phyloP scores from a whole-genome alignment of 2,797 vertebrate genomes.

The Hoplostethus atlanticus region DNA sequence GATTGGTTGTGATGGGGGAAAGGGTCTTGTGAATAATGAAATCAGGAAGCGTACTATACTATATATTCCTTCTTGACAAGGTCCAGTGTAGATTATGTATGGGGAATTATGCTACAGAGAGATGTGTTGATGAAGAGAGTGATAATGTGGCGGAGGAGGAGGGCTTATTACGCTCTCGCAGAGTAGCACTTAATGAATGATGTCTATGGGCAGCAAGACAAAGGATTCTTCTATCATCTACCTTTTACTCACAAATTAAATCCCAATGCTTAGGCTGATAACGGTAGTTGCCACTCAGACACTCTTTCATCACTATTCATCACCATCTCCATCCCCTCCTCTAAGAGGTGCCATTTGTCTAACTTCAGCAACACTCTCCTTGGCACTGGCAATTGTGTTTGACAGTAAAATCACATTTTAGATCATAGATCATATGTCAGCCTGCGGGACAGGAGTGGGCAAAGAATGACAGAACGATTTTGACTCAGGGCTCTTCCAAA shows the following conservation, averaged over 20 bases:
- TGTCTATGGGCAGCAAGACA: conserved; percentile 34
- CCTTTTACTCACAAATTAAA: conserved; percentile 57
- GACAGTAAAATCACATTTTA: conserved; percentile 80
- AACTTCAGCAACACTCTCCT: conserved; percentile 60
- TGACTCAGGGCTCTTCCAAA: conserved; percentile 68
- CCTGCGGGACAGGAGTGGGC: conserved; percentile 47
- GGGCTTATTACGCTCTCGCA: conserved; percentile 47
- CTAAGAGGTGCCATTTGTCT: conserved; percentile 60
- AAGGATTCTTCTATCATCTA: conserved; percentile 52
- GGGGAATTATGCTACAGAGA: conserved; percentile 18
- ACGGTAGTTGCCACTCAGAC: conserved; percentile 41
- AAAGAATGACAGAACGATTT: conserved; percentile 64
- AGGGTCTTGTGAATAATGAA: conserved; percentile 51
- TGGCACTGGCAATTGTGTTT: conserved; percentile 71
- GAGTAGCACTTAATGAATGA: conserved; percentile 53
- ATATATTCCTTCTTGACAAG: conserved; percentile 33
- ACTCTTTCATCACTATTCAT: conserved; percentile 43
- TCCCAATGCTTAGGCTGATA: conserved; percentile 21
- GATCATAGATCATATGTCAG: conserved; percentile 72
- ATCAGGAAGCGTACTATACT: conserved; percentile 19
- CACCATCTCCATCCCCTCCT: conserved; percentile 35
- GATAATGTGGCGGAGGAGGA: conserved; percentile 31
- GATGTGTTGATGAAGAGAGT: conserved; percentile 45
- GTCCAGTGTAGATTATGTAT: conserved; percentile 35
- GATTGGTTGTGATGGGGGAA: conserved; percentile 41